phyloP scores from a whole-genome alignment of 1,140 invertebrate genomes.

The Temnothorax nylanderi region DNA sequence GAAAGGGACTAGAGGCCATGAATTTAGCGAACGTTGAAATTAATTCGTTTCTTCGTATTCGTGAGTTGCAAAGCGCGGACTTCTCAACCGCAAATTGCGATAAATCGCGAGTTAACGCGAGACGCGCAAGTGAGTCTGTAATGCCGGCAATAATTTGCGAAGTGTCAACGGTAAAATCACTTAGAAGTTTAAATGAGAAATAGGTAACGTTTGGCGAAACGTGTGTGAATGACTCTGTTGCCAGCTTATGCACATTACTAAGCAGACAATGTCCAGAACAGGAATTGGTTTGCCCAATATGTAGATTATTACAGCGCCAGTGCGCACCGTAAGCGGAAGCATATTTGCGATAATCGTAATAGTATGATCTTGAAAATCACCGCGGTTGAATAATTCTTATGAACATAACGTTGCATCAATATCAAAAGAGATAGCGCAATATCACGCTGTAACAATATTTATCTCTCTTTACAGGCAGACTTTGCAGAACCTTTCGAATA shows the following conservation, averaged over 20 bases:
- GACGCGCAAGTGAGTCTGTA: not conserved
- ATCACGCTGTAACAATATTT: not conserved
- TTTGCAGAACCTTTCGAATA: not conserved
- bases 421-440: not conserved
- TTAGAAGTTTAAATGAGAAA: slow-evolving; percentile 60
- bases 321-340: not conserved
- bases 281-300: slow-evolving; percentile 9
- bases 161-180: slow-evolving; percentile 51
- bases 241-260: slow-evolving; percentile 17
- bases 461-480: not conserved
- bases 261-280: slow-evolving; percentile 8
- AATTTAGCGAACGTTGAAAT: slow-evolving; percentile 5
- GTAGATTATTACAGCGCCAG: slow-evolving; percentile 19
- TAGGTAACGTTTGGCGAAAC: slow-evolving; percentile 22
- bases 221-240: slow-evolving; percentile 23
- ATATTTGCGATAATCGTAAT: slow-evolving; percentile 28
- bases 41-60: not conserved
- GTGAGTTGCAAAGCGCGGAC: not conserved
- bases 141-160: not conserved
- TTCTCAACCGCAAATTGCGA: not conserved
- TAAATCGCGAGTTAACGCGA: slow-evolving; percentile 19
- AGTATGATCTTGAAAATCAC: slow-evolving; percentile 24
- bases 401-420: not conserved
- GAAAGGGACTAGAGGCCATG: not conserved
- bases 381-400: slow-evolving; percentile 1